Conservation (phyloP, 1,140 invertebrate genomes). For the Camponotus pennsylvanicus region DNA sequence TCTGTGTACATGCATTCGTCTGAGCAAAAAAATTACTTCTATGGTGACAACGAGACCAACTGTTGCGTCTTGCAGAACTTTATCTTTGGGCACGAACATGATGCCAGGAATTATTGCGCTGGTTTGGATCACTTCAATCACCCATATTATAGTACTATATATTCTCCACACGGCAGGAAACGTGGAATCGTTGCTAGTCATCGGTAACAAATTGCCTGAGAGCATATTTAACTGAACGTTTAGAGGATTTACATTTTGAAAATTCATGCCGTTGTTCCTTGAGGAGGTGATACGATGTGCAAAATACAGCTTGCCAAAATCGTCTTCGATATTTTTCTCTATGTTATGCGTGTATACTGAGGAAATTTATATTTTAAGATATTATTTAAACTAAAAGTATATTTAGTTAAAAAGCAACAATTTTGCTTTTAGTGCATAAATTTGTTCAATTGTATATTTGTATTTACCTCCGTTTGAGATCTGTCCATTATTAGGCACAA, state of each 20-base stretch:
- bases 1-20: constrained; percentile 8
- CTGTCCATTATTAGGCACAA: background rate
- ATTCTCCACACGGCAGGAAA: constrained; percentile 18
- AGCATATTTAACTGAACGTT: constrained; percentile 57
- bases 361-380: background rate
- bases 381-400: background rate
- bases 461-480: background rate
- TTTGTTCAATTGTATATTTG: background rate
- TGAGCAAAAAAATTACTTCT: constrained; percentile 19
- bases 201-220: constrained; percentile 67
- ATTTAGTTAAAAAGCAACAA: background rate
- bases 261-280: constrained; percentile 59
- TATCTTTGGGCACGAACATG: constrained; percentile 43
- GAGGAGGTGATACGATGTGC: background rate
- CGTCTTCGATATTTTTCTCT: background rate
- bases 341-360: background rate
- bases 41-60: constrained; percentile 2
- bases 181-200: constrained; percentile 26
- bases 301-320: background rate
- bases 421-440: background rate
- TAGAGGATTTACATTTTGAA: constrained; percentile 63
- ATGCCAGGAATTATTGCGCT: constrained; percentile 19
- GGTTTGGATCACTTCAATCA: constrained; percentile 13
- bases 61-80: constrained; percentile 42
- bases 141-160: constrained; percentile 44